A percentile compares a stretch with the other conserved stretches of the same genome.
Evolutionary conservation across 2,113 vertebrate genomes (phyloP).

Genomic region (Sigmodon hispidus): DNA sequence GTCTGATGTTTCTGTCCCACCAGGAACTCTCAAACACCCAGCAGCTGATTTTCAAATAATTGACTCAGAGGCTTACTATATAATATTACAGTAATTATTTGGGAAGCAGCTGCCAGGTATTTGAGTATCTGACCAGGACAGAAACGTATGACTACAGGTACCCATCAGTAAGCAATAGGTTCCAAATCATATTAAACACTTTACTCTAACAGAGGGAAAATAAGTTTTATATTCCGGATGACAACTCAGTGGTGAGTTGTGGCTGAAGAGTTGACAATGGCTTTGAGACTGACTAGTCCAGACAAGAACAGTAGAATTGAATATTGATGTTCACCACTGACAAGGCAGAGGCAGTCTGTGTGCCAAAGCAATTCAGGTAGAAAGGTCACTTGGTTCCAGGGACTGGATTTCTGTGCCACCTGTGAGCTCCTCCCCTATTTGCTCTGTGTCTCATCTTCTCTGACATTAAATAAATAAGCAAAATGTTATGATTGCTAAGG

Average conservation of each 20-base stretch:
- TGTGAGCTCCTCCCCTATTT: neutral
- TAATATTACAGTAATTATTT: too few relatives aligned
- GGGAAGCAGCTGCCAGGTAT: too few relatives aligned
- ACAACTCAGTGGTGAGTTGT: neutral
- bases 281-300: neutral
- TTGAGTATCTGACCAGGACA: too few relatives aligned
- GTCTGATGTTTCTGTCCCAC: too few relatives aligned
- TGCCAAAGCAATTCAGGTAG: neutral
- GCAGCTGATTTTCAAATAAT: too few relatives aligned
- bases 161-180: neutral
- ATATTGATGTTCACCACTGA: neutral
- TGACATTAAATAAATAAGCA: neutral
- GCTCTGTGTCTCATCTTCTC: neutral
- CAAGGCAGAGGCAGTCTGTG: neutral
- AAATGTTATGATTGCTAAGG: neutral
- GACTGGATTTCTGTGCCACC: neutral
- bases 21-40: too few relatives aligned
- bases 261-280: neutral
- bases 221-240: neutral
- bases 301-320: neutral
- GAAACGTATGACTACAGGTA: too few relatives aligned
- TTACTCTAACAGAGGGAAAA: neutral
- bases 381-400: conserved; percentile 16
- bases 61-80: too few relatives aligned
- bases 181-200: neutral